Evolutionary conservation across 2,113 vertebrate genomes (phyloP).

Genomic region (Ciconia boyciana): DNA sequence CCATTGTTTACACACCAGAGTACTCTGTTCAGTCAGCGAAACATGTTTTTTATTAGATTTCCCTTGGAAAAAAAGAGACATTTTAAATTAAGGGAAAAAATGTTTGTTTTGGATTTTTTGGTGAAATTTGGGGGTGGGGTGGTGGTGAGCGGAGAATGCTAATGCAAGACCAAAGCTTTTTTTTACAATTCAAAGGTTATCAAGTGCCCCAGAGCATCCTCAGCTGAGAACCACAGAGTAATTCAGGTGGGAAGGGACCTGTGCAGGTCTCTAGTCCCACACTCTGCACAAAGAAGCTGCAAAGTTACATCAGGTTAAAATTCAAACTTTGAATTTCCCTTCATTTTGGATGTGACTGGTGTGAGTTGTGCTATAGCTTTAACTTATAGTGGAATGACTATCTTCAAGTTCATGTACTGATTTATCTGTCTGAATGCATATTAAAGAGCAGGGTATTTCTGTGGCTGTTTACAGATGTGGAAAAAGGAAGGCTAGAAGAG

Average conservation of each 20-base stretch:
- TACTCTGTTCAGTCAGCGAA: not conserved
- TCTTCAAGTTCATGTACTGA: not conserved
- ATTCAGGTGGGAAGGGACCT: not conserved
- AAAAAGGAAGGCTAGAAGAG: not conserved
- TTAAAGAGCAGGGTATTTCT: not conserved
- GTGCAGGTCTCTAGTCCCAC: not conserved
- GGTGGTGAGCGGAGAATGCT: not conserved
- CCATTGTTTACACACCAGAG: conserved; percentile 1
- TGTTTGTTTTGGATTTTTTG: not conserved
- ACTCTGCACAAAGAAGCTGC: not conserved
- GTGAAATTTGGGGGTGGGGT: not conserved
- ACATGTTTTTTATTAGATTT: not conserved
- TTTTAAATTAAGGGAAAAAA: conserved; percentile 29
- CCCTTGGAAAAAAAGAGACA: not conserved
- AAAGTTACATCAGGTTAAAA: not conserved
- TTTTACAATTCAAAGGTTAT: not conserved
- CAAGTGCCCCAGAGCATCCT: not conserved
- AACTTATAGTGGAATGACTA: fast-evolving
- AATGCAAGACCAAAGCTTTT: not conserved
- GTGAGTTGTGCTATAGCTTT: not conserved
- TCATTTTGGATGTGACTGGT: not conserved
- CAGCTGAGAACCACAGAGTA: not conserved
- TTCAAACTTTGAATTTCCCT: not conserved
- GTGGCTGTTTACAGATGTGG: not conserved
- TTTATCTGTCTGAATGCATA: not conserved